A percentile compares a stretch with the other conserved stretches of the same genome.
Conservation (phyloP, 2,113 vertebrate genomes). For the Chitala chitala region DNA sequence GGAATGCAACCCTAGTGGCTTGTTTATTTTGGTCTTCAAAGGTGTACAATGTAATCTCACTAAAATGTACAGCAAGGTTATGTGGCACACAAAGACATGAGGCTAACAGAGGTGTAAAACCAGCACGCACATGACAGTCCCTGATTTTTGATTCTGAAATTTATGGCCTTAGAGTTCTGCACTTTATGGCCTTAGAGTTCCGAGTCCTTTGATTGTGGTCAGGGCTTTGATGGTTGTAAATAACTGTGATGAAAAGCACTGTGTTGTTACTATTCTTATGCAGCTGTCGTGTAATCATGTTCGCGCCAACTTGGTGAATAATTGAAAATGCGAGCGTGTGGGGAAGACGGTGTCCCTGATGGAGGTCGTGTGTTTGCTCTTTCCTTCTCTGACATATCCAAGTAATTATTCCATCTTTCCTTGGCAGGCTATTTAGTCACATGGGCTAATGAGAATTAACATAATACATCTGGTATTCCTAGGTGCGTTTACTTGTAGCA, state of each 20-base stretch:
- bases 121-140: too few species aligned
- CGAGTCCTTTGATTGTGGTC: too few species aligned
- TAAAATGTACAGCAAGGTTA: too few species aligned
- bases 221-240: too few species aligned
- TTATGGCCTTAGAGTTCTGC: too few species aligned
- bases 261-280: background rate
- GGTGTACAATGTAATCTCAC: too few species aligned
- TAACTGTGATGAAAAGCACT: background rate
- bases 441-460: background rate
- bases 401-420: background rate
- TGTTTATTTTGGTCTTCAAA: too few species aligned
- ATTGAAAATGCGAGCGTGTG: constrained; percentile 4
- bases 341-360: background rate
- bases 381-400: background rate
- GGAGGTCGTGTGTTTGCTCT: background rate
- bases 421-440: constrained; percentile 3
- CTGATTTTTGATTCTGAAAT: too few species aligned
- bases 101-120: too few species aligned
- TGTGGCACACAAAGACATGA: too few species aligned
- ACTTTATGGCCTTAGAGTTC: too few species aligned
- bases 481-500: background rate
- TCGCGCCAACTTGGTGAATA: background rate
- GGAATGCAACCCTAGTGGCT: too few species aligned
- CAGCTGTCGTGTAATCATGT: background rate
- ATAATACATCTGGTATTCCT: background rate